These are phyloP conservation scores for Phthorimaea operculella DNA, from an alignment of 1,140 invertebrate genomes.

Conservation along the genomic window DNA sequence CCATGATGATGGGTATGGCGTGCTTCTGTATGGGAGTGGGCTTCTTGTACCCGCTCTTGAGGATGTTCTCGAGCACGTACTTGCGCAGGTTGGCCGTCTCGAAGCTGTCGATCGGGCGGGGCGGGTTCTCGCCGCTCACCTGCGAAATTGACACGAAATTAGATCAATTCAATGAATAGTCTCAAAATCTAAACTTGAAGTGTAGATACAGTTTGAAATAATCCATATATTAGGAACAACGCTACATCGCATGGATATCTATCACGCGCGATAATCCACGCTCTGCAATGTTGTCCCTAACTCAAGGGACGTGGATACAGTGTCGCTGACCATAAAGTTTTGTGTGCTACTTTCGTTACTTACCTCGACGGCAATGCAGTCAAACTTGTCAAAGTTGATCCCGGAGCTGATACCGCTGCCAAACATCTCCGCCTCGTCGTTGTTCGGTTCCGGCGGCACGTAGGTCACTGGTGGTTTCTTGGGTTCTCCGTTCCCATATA, in stretches of 20 bases:
- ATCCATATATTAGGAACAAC: too few relatives aligned
- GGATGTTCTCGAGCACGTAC: constrained; percentile 81
- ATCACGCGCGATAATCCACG: too few relatives aligned
- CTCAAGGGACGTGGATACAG: too few relatives aligned
- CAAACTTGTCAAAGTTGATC: constrained; percentile 91
- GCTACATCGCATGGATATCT: too few relatives aligned
- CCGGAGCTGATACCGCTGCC: constrained; percentile 77
- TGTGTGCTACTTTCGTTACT: too few relatives aligned
- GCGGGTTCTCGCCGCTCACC: constrained; percentile 76
- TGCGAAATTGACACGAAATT: constrained; percentile 27
- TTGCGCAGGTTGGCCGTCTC: constrained; percentile 74
- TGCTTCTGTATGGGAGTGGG: constrained; percentile 96
- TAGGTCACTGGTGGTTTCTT: constrained; percentile 76
- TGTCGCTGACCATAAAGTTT: too few relatives aligned
- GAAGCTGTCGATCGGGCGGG: constrained; percentile 76
- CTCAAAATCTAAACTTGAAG: too few relatives aligned
- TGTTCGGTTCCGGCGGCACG: constrained; percentile 81
- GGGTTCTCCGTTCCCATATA: constrained; percentile 33
- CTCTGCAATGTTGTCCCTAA: too few relatives aligned
- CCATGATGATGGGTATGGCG: constrained; percentile 85
- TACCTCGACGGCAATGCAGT: constrained; percentile 84
- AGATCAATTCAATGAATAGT: too few relatives aligned
- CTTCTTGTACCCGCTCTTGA: constrained; percentile 82
- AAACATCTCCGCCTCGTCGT: constrained; percentile 79
- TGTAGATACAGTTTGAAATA: too few relatives aligned